Conservation (phyloP, 1,140 invertebrate genomes). For the Trigoniulus corallinus region DNA sequence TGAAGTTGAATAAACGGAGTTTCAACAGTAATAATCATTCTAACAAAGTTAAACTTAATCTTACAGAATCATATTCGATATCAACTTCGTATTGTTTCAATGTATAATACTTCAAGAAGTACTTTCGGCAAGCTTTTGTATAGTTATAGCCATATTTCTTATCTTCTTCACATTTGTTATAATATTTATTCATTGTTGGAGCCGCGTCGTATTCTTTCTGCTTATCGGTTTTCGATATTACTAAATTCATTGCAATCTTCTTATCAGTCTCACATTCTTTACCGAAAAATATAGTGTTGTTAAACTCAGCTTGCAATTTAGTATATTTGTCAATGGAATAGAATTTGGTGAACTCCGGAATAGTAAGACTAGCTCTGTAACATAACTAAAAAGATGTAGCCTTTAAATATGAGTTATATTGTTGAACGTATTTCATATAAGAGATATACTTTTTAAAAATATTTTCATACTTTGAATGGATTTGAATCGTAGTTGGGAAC, state of each 20-base stretch:
- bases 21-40: background rate
- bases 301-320: background rate
- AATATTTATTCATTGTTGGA: background rate
- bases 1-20: too few relatives aligned
- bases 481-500: constrained; percentile 7
- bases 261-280: background rate
- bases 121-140: background rate
- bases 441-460: background rate
- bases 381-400: background rate
- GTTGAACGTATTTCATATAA: background rate
- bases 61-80: constrained; percentile 3
- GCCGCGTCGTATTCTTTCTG: background rate
- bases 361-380: background rate
- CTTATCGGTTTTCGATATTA: background rate
- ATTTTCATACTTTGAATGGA: background rate
- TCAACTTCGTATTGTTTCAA: background rate
- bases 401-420: background rate
- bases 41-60: background rate
- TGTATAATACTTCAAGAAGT: background rate
- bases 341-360: background rate
- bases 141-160: constrained; percentile 1
- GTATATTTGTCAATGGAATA: background rate
- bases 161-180: background rate
- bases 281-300: background rate
- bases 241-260: background rate